Conservation (phyloP, 1,140 invertebrate genomes). For the Microplitis demolitor region DNA sequence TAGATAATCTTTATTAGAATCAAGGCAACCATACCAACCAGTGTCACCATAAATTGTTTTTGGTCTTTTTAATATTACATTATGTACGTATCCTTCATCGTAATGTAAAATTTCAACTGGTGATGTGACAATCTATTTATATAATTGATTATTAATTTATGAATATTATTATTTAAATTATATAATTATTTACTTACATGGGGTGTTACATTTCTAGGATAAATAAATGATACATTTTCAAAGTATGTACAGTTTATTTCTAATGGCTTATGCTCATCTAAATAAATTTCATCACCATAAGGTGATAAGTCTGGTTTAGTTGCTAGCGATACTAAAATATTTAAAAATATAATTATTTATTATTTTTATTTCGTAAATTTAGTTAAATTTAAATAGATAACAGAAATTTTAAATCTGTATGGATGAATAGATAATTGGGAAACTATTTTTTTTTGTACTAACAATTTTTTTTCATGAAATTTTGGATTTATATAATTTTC, state of each 20-base stretch:
- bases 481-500: too few species aligned
- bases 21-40: constrained; percentile 67
- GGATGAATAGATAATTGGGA: too few species aligned
- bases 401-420: too few species aligned
- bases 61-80: constrained; percentile 32
- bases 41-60: constrained; percentile 55
- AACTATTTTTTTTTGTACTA: too few species aligned
- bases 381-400: background rate
- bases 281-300: constrained; percentile 32
- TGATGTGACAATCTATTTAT: constrained; percentile 28
- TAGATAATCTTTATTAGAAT: constrained; percentile 23
- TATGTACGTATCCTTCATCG: background rate
- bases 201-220: constrained; percentile 26
- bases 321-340: constrained; percentile 28
- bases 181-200: background rate
- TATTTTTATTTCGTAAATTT: background rate
- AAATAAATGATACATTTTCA: constrained; percentile 31
- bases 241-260: constrained; percentile 34
- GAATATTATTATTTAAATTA: background rate
- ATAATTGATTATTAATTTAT: constrained; percentile 5
- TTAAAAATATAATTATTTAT: background rate
- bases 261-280: constrained; percentile 40
- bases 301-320: constrained; percentile 24
- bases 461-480: too few species aligned
- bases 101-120: background rate